Conservation (phyloP, 2,888 invertebrate genomes). For the Habrosyne pyritoides region DNA sequence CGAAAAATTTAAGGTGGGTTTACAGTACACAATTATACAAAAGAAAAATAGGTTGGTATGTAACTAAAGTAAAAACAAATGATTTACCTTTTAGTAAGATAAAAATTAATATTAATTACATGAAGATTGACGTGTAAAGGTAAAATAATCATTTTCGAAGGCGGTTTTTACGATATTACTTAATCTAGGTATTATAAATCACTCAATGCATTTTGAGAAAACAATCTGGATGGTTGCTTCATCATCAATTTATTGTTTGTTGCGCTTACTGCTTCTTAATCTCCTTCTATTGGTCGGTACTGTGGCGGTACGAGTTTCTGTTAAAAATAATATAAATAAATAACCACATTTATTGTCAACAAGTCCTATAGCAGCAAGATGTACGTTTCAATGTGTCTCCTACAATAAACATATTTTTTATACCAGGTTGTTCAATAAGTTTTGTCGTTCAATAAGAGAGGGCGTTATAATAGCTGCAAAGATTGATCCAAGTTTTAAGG, state of each 20-base stretch:
- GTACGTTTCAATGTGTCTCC: too few species aligned
- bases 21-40: neutral
- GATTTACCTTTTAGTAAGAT: neutral
- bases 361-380: too few species aligned
- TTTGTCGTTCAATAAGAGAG: too few species aligned
- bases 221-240: neutral
- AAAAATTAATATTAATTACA: conserved; percentile 4
- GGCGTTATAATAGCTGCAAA: too few species aligned
- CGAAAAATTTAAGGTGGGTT: neutral
- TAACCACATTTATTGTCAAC: conserved; percentile 28
- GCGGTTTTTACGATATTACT: conserved; percentile 3
- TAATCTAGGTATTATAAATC: neutral
- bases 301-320: conserved; percentile 47
- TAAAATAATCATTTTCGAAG: neutral
- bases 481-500: too few species aligned
- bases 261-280: conserved; percentile 65
- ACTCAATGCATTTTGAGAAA: neutral
- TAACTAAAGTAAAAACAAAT: neutral
- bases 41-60: neutral
- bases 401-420: too few species aligned
- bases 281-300: conserved; percentile 54
- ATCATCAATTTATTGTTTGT: conserved; percentile 35
- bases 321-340: conserved; percentile 22
- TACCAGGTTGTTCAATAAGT: too few species aligned
- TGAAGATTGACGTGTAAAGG: conserved; percentile 1